phyloP scores from a whole-genome alignment of 1,140 invertebrate species.

The Samia ricini region DNA sequence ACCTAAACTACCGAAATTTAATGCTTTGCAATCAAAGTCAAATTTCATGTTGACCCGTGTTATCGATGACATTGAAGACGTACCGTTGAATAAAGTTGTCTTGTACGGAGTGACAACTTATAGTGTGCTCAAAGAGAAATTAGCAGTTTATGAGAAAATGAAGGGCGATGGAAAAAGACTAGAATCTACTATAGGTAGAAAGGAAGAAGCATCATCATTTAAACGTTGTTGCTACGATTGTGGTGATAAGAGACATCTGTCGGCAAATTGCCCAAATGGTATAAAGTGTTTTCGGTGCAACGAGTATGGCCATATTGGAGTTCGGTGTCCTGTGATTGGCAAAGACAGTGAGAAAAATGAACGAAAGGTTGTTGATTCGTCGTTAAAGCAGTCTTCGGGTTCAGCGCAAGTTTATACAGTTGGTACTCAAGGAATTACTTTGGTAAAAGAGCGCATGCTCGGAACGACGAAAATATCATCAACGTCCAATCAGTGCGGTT shows the following conservation, averaged over 20 bases:
- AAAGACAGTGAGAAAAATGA: not conserved
- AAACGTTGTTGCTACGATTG: not conserved
- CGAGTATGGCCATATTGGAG: not conserved
- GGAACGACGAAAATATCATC: not conserved
- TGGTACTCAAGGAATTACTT: not conserved
- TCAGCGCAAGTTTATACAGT: not conserved
- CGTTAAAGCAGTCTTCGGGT: not conserved
- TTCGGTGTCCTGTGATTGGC: not conserved
- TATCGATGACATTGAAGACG: too few relatives aligned
- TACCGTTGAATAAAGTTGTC: too few relatives aligned
- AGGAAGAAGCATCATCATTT: too few relatives aligned
- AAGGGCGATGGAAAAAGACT: too few relatives aligned
- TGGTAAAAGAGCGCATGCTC: not conserved
- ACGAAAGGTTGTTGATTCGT: not conserved
- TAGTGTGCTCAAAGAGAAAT: too few relatives aligned
- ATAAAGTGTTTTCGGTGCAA: constrained; percentile 3
- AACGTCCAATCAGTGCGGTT: not conserved
- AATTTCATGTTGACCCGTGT: too few relatives aligned
- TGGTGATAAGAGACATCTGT: not conserved
- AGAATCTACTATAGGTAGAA: too few relatives aligned
- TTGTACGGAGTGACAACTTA: too few relatives aligned
- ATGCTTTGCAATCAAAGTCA: too few relatives aligned
- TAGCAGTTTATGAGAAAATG: too few relatives aligned
- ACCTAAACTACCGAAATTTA: too few relatives aligned
- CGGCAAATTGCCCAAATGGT: not conserved